phyloP scores from a whole-genome alignment of 2,888 invertebrate genomes.

The Apotomis turbidana region DNA sequence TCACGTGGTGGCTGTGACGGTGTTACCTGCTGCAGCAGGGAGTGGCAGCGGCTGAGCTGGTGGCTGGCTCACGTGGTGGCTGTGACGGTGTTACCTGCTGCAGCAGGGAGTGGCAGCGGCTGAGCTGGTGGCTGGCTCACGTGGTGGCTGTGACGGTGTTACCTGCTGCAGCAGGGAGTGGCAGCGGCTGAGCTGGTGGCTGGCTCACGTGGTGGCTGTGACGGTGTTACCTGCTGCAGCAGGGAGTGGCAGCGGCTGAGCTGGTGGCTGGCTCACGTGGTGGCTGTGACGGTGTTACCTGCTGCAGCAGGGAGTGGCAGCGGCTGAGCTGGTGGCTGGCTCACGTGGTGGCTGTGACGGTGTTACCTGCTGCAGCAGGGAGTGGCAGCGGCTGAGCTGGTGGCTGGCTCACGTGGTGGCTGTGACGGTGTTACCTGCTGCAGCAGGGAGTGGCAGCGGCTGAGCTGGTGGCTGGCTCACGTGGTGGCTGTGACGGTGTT shows the following conservation, averaged over 20 bases:
- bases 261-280: slow-evolving; percentile 91
- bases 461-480: background rate
- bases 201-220: slow-evolving; percentile 86
- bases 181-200: slow-evolving; percentile 76
- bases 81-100: slow-evolving; percentile 53
- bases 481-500: background rate
- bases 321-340: slow-evolving; percentile 86
- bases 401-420: slow-evolving; percentile 90
- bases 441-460: background rate
- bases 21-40: slow-evolving; percentile 81
- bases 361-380: slow-evolving; percentile 82
- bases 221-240: slow-evolving; percentile 70
- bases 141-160: slow-evolving; percentile 91
- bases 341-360: slow-evolving; percentile 80
- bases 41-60: slow-evolving; percentile 28
- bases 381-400: slow-evolving; percentile 92
- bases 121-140: slow-evolving; percentile 92
- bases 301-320: no score
- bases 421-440: background rate
- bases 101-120: slow-evolving; percentile 90
- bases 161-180: slow-evolving; percentile 69
- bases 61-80: slow-evolving; percentile 90
- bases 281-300: slow-evolving; percentile 92
- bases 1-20: slow-evolving; percentile 91
- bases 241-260: slow-evolving; percentile 91